Conservation (phyloP, 2,888 invertebrate species). For the Eurytoma californica region DNA sequence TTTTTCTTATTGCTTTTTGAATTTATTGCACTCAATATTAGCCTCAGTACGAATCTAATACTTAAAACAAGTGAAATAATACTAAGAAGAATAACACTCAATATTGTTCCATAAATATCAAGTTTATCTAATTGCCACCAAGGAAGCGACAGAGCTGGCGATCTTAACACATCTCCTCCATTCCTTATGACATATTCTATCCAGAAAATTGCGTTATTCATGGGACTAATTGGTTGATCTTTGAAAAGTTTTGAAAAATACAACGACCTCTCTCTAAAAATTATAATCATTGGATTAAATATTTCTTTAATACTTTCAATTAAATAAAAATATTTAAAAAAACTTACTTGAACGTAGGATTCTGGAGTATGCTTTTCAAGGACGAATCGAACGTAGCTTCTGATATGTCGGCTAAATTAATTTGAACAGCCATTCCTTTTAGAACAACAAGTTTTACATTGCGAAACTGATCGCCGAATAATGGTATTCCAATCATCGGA, state of each 20-base stretch:
- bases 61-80: background rate
- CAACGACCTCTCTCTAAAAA: slow-evolving; percentile 26
- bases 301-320: background rate
- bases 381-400: slow-evolving; percentile 61
- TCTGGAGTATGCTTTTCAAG: slow-evolving; percentile 62
- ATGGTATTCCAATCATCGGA: slow-evolving; percentile 70
- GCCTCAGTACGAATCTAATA: background rate
- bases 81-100: background rate
- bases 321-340: too few relatives aligned
- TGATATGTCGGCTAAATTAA: slow-evolving; percentile 59
- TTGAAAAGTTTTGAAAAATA: slow-evolving; percentile 46
- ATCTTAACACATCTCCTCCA: slow-evolving; percentile 56
- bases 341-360: slow-evolving; percentile 66
- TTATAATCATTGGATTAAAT: slow-evolving; percentile 3
- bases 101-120: slow-evolving; percentile 58
- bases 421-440: slow-evolving; percentile 60
- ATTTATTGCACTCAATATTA: too few relatives aligned
- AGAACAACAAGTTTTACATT: slow-evolving; percentile 62
- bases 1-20: too few relatives aligned
- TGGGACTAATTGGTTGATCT: slow-evolving; percentile 61
- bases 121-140: slow-evolving; percentile 63
- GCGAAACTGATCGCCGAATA: slow-evolving; percentile 69
- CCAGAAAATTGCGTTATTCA: slow-evolving; percentile 62
- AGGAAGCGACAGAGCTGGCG: slow-evolving; percentile 57
- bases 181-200: slow-evolving; percentile 62